Conservation (phyloP, 2,888 invertebrate species). For the Oscheius sp. region DNA sequence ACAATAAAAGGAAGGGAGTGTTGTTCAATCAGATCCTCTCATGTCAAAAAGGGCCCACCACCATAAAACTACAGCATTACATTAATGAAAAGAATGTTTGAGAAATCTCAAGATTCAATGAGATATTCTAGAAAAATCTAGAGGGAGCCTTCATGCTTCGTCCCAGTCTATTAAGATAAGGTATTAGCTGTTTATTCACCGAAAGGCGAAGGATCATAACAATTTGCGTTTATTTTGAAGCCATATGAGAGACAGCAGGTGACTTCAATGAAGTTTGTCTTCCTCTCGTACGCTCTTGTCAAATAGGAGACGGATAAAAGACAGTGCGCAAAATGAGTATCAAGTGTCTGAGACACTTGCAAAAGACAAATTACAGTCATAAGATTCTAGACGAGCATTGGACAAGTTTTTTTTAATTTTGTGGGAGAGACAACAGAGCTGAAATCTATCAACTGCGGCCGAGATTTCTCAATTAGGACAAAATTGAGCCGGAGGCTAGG, state of each 20-base stretch:
- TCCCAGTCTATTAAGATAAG: background rate
- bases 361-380: background rate
- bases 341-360: slow-evolving; percentile 17
- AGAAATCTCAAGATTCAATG: background rate
- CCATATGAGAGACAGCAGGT: background rate
- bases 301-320: slow-evolving; percentile 19
- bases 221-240: background rate
- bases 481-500: too few relatives aligned
- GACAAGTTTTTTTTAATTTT: too few relatives aligned
- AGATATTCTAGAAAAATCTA: too few relatives aligned
- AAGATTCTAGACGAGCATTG: too few relatives aligned
- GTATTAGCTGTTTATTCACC: background rate
- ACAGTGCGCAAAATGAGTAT: slow-evolving; percentile 16
- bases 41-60: too few relatives aligned
- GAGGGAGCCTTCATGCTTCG: background rate
- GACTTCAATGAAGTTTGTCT: background rate
- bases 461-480: too few relatives aligned
- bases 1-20: too few relatives aligned
- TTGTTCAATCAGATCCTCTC: too few relatives aligned
- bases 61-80: too few relatives aligned
- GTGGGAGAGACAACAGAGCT: too few relatives aligned
- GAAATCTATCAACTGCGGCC: too few relatives aligned
- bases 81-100: background rate
- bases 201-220: background rate
- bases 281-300: slow-evolving; percentile 22